Conservation (phyloP, 2,888 invertebrate species). For the Leucania comma region DNA sequence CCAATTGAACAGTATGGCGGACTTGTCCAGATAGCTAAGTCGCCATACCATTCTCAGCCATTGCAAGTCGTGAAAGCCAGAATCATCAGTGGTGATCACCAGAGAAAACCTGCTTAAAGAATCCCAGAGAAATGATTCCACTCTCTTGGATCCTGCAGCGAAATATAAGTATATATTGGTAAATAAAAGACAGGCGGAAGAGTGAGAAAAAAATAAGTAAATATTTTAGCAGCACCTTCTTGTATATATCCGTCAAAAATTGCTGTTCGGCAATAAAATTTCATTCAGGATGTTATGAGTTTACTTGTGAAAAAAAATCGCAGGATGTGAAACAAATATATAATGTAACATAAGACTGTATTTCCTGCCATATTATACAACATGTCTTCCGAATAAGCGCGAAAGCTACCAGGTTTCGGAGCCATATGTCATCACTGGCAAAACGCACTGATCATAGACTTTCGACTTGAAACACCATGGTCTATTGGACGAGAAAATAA, state of each 20-base stretch:
- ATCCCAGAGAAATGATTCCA: neutral
- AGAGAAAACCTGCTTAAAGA: neutral
- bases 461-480: too few relatives aligned
- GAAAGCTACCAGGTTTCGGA: too few relatives aligned
- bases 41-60: neutral
- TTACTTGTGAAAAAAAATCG: constrained; percentile 16
- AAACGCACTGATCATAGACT: too few relatives aligned
- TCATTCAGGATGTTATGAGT: constrained; percentile 17
- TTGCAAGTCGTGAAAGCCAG: neutral
- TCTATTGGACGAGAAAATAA: too few relatives aligned
- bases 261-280: constrained; percentile 2
- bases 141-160: neutral
- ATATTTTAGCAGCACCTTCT: neutral
- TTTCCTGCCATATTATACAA: constrained; percentile 2
- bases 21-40: too few relatives aligned
- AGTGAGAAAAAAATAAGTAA: neutral
- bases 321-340: constrained; percentile 33
- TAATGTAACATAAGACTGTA: constrained; percentile 1
- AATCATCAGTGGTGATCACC: neutral
- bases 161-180: too few relatives aligned
- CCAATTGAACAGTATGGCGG: neutral
- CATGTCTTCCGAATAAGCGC: too few relatives aligned
- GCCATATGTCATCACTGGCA: too few relatives aligned
- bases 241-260: neutral
- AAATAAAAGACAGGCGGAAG: neutral